Evolutionary conservation across 2,113 vertebrate species (phyloP).

Genomic region (Trachemys scripta): DNA sequence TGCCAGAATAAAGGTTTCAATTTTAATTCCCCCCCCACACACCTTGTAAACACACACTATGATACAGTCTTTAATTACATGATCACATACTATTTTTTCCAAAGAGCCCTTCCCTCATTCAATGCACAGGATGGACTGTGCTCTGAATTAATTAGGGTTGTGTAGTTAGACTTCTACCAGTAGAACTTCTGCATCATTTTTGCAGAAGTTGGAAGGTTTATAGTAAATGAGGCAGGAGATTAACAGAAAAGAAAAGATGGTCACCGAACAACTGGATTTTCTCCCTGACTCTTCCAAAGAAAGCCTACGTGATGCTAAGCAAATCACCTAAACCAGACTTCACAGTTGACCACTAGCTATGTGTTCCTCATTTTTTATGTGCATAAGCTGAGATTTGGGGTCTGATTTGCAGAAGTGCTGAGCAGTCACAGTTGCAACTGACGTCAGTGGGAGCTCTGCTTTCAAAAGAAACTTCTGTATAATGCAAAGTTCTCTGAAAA

Average conservation of each 20-base stretch:
- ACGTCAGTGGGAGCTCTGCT: background rate
- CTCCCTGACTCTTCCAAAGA: background rate
- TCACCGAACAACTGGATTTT: accelerated
- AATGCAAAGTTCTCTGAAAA: background rate
- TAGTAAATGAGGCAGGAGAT: background rate
- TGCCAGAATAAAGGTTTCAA: background rate
- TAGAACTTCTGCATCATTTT: background rate
- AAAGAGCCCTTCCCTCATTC: background rate
- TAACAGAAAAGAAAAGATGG: background rate
- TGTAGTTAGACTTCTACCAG: background rate
- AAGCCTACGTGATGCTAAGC: background rate
- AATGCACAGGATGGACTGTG: background rate
- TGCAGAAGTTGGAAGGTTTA: background rate
- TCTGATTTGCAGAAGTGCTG: background rate
- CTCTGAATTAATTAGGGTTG: background rate
- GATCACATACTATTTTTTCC: background rate
- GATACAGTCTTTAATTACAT: background rate
- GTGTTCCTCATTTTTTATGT: background rate
- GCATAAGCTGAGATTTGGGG: background rate
- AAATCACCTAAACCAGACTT: background rate
- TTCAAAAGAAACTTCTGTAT: background rate
- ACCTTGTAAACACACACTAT: background rate
- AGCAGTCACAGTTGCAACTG: background rate
- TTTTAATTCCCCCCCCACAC: background rate
- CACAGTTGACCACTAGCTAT: background rate